A percentile compares a stretch with the other conserved stretches of the same genome.
Conservation (phyloP, 1,140 invertebrate genomes). For the Melanaphis sacchari region DNA sequence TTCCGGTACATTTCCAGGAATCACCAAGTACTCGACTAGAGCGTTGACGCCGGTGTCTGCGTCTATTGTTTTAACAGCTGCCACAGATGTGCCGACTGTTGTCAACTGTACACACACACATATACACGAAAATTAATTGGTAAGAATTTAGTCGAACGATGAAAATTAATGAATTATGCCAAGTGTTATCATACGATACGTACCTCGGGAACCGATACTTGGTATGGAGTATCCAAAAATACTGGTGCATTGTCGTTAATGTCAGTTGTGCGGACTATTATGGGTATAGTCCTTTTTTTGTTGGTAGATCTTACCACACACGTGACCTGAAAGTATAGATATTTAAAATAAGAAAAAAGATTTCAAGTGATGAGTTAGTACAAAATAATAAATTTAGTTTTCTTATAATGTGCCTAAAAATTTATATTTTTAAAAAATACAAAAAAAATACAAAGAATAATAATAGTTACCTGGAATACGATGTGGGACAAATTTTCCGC, state of each 20-base stretch:
- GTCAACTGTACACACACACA: slow-evolving; percentile 71
- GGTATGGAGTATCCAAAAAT: slow-evolving; percentile 82
- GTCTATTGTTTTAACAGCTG: slow-evolving; percentile 82
- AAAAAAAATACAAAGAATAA: neutral
- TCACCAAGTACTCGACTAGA: slow-evolving; percentile 80
- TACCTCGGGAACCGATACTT: slow-evolving; percentile 87
- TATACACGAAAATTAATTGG: neutral
- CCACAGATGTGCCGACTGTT: slow-evolving; percentile 86
- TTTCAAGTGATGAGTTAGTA: neutral
- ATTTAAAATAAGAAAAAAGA: too few species aligned
- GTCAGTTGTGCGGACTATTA: slow-evolving; percentile 88
- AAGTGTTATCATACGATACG: slow-evolving; percentile 60
- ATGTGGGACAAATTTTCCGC: slow-evolving; percentile 84
- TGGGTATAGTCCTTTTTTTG: slow-evolving; percentile 79
- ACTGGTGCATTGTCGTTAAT: slow-evolving; percentile 87
- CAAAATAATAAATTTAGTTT: neutral
- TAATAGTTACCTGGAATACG: slow-evolving; percentile 78
- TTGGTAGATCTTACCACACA: slow-evolving; percentile 79
- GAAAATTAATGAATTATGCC: neutral
- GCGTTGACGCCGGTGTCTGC: slow-evolving; percentile 87
- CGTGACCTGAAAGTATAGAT: slow-evolving; percentile 71
- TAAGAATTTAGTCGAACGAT: neutral
- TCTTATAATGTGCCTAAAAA: too few species aligned
- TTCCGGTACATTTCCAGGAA: slow-evolving; percentile 67
- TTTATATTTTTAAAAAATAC: too few species aligned